Evolutionary conservation across 2,797 vertebrate genomes (phyloP).

Genomic region (Echiichthys vipera): DNA sequence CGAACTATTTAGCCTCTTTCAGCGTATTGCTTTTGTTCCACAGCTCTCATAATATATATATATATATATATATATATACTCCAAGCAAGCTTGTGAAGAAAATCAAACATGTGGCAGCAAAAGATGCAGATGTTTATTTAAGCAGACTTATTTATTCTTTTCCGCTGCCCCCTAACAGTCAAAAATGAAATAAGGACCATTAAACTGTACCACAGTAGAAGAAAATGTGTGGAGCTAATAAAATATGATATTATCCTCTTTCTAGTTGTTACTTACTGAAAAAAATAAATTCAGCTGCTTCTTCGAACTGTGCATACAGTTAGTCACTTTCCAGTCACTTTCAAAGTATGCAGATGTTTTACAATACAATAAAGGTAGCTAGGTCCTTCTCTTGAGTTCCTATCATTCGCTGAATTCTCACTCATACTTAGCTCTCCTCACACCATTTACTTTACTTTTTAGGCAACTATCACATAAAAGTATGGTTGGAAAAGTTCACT

Average conservation of each 20-base stretch:
- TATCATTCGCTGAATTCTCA: neutral
- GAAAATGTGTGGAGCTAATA: neutral
- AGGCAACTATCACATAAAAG: neutral
- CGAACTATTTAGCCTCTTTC: neutral
- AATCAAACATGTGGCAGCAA: neutral
- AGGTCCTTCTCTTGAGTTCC: neutral
- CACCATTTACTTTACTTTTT: neutral
- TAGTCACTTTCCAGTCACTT: too few species aligned
- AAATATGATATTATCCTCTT: neutral
- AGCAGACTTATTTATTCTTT: neutral
- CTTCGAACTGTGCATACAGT: too few species aligned
- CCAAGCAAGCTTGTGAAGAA: constrained; percentile 2
- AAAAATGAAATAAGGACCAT: neutral
- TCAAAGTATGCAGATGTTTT: too few species aligned
- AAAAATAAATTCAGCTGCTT: neutral
- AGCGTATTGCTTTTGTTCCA: neutral
- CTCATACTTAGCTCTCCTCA: neutral
- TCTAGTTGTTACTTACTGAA: neutral
- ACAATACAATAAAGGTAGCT: too few species aligned
- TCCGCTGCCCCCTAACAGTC: neutral
- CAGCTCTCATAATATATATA: too few species aligned
- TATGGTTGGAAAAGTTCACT: neutral
- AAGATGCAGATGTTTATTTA: neutral
- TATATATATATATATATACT: too few species aligned
- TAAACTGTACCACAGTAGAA: neutral